These are phyloP conservation scores for Choreutis nemorana DNA, from an alignment of 2,888 invertebrate genomes.

Conservation along the genomic window DNA sequence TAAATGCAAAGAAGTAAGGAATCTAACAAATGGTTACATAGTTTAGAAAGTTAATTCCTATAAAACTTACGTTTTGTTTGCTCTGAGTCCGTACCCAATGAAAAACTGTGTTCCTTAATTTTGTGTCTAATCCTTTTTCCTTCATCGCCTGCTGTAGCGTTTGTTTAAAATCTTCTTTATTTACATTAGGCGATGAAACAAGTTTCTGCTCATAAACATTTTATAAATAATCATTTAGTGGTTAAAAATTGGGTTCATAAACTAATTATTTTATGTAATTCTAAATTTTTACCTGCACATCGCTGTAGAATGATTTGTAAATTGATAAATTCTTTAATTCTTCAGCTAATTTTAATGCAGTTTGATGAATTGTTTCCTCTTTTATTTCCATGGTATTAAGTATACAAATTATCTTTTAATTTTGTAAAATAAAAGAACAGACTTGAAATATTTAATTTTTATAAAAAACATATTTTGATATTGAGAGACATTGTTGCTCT, in stretches of 20 bases:
- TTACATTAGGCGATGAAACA: conserved; percentile 78
- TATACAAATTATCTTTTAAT: conserved; percentile 24
- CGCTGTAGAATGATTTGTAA: conserved; percentile 79
- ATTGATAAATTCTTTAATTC: conserved; percentile 79
- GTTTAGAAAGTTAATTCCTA: neutral
- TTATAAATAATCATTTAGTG: no score
- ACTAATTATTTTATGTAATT: conserved; percentile 1
- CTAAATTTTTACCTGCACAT: conserved; percentile 72
- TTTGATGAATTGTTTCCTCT: conserved; percentile 74
- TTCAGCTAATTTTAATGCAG: conserved; percentile 79
- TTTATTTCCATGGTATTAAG: conserved; percentile 52
- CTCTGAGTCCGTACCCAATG: conserved; percentile 75
- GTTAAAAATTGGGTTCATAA: no score
- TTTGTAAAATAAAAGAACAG: conserved; percentile 34
- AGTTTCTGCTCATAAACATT: conserved; percentile 67
- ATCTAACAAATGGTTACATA: neutral
- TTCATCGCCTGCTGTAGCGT: conserved; percentile 80
- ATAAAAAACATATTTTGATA: conserved; percentile 34
- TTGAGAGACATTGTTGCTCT: conserved; percentile 28
- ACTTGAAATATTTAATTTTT: conserved; percentile 40
- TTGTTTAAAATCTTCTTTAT: conserved; percentile 79
- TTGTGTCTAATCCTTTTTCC: conserved; percentile 80
- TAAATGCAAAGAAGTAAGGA: neutral
- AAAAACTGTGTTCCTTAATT: conserved; percentile 84
- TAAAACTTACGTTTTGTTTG: conserved; percentile 46